These are phyloP conservation scores for Peromyscus nudipes DNA, from an alignment of 2,797 vertebrate species.

Conservation along the genomic window DNA sequence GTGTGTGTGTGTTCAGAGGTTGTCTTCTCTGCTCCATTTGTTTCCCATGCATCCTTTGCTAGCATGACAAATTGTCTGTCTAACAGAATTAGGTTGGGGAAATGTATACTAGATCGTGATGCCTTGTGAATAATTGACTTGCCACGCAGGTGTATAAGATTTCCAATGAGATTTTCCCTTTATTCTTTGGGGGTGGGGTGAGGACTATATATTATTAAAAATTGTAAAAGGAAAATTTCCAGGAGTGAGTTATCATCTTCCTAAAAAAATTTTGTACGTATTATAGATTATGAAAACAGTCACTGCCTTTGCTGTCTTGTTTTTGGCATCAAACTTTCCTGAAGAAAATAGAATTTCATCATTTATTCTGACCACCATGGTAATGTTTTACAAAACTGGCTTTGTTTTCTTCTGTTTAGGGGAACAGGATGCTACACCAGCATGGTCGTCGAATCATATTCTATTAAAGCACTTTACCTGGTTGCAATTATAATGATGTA, in stretches of 20 bases:
- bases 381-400: neutral
- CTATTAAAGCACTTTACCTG: neutral
- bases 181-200: neutral
- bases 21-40: conserved; percentile 18
- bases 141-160: conserved; percentile 70
- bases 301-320: neutral
- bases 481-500: neutral
- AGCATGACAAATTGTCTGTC: conserved; percentile 75
- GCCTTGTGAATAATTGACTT: conserved; percentile 73
- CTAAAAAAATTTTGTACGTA: neutral
- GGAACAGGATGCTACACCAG: neutral
- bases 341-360: neutral
- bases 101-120: conserved; percentile 39
- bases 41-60: conserved; percentile 36
- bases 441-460: neutral
- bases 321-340: neutral
- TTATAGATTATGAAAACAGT: neutral
- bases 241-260: conserved; percentile 51
- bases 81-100: conserved; percentile 74
- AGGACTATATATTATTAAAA: neutral
- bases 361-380: conserved; percentile 6
- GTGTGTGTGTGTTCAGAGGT: neutral
- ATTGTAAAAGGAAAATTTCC: neutral
- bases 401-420: conserved; percentile 17
- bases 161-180: conserved; percentile 56